These are phyloP conservation scores for Tuberolachnus salignus DNA, from an alignment of 2,888 invertebrate genomes.

Conservation along the genomic window DNA sequence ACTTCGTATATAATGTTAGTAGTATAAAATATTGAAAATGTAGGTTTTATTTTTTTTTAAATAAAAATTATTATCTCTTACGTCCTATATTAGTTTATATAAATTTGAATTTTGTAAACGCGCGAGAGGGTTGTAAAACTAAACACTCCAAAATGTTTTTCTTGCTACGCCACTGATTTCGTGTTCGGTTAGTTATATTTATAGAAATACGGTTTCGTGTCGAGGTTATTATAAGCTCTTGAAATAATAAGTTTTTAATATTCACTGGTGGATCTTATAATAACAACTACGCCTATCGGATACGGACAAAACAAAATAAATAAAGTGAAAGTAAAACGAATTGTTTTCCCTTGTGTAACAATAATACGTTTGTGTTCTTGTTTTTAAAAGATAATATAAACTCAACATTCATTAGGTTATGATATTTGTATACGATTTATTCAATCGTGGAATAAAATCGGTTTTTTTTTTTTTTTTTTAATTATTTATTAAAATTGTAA, in stretches of 20 bases:
- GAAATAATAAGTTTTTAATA: background rate
- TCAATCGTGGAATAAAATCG: too few species aligned
- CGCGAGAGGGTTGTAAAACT: too few species aligned
- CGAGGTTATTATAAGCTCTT: background rate
- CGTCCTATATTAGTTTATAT: too few species aligned
- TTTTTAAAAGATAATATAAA: background rate
- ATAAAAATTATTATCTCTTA: too few species aligned
- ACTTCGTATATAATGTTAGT: background rate
- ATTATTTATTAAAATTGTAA: too few species aligned
- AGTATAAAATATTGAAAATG: background rate
- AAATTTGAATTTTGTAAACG: too few species aligned
- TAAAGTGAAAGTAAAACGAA: constrained; percentile 37
- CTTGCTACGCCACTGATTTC: background rate
- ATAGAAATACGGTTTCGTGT: background rate
- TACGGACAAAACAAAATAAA: background rate
- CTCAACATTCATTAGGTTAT: background rate
- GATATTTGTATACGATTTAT: too few species aligned
- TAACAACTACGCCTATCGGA: background rate
- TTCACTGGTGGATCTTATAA: background rate
- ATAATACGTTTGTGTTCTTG: background rate
- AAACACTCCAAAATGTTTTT: too few species aligned
- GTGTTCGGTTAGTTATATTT: background rate
- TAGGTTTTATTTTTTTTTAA: too few species aligned
- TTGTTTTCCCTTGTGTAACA: background rate
- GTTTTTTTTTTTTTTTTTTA: too few species aligned